Conservation (phyloP, 2,888 invertebrate genomes). For the Pherbina coryleti region DNA sequence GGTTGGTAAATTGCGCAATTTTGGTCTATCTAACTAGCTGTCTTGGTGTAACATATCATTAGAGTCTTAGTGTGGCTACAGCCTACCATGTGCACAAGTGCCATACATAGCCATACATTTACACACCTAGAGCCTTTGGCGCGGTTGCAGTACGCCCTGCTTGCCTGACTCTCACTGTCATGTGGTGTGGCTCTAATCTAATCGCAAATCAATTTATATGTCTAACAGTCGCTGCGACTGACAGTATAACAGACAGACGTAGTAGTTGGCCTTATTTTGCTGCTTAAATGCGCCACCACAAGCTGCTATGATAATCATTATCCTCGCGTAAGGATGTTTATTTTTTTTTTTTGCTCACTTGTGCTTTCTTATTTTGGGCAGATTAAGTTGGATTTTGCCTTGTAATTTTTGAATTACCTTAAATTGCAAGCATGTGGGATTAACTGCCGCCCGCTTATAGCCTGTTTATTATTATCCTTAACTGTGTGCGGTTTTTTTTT, state of each 20-base stretch:
- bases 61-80: background rate
- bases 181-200: slow-evolving; percentile 56
- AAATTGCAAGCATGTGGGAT: slow-evolving; percentile 48
- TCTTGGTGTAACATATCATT: slow-evolving; percentile 24
- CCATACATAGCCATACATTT: background rate
- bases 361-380: slow-evolving; percentile 1
- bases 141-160: background rate
- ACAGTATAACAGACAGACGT: background rate
- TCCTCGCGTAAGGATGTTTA: slow-evolving; percentile 16
- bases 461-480: background rate
- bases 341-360: background rate
- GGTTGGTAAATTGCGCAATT: slow-evolving; percentile 50
- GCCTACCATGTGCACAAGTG: background rate
- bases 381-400: slow-evolving; percentile 50
- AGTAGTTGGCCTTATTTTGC: background rate
- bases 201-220: slow-evolving; percentile 65
- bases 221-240: slow-evolving; percentile 35
- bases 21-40: slow-evolving; percentile 28
- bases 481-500: background rate
- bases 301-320: slow-evolving; percentile 21
- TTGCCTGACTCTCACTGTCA: background rate
- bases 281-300: background rate
- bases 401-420: slow-evolving; percentile 64
- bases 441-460: slow-evolving; percentile 7
- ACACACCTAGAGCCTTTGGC: background rate